phyloP scores from a whole-genome alignment of 2,797 vertebrate genomes.

The Poecilia picta region DNA sequence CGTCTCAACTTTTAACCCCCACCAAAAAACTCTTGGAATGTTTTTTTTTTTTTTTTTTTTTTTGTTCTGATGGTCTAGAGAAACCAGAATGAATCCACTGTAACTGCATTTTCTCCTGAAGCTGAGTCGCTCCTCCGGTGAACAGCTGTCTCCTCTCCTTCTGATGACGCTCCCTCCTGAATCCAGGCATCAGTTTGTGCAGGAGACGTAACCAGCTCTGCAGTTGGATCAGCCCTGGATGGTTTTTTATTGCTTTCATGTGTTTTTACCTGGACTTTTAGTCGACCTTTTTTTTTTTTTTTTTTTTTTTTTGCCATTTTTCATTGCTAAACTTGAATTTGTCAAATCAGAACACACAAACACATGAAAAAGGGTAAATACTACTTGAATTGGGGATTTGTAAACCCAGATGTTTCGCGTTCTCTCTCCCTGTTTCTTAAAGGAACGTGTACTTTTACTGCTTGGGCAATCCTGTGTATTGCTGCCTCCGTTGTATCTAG shows the following conservation, averaged over 20 bases:
- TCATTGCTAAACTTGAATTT: slow-evolving; percentile 85
- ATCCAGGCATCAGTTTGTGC: slow-evolving; percentile 61
- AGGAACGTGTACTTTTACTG: slow-evolving; percentile 91
- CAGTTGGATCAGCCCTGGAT: slow-evolving; percentile 11
- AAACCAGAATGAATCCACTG: not conserved
- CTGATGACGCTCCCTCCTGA: slow-evolving; percentile 49
- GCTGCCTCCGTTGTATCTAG: slow-evolving; percentile 79
- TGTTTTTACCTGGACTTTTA: slow-evolving; percentile 85
- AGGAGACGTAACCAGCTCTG: slow-evolving; percentile 4
- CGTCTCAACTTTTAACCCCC: not conserved
- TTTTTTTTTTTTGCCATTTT: slow-evolving; percentile 81
- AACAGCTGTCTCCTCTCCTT: not conserved
- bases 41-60: not conserved
- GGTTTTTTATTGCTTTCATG: slow-evolving; percentile 14
- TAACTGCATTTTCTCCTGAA: slow-evolving; percentile 42
- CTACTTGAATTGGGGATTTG: slow-evolving; percentile 89
- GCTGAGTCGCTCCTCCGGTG: slow-evolving; percentile 61
- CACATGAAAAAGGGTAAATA: slow-evolving; percentile 78
- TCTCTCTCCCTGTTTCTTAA: slow-evolving; percentile 91
- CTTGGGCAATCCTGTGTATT: slow-evolving; percentile 91
- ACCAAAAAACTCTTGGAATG: not conserved
- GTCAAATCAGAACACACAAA: slow-evolving; percentile 79
- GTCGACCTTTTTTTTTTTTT: slow-evolving; percentile 68
- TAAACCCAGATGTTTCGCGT: slow-evolving; percentile 81
- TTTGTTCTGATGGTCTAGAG: not conserved